phyloP scores from a whole-genome alignment of 2,797 vertebrate species.

The Notolepis coatsorum region DNA sequence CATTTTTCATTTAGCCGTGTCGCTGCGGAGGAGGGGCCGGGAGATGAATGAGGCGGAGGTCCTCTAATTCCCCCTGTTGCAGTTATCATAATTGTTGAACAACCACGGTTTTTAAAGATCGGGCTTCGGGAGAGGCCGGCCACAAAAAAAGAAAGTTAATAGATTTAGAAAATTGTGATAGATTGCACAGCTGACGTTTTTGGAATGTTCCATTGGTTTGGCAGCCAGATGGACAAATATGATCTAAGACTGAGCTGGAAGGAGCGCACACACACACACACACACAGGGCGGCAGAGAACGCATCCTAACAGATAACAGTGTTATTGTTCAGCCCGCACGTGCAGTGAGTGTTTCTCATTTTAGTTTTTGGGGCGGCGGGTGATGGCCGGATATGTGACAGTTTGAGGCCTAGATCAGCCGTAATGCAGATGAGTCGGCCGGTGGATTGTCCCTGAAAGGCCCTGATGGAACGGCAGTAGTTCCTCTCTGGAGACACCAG shows the following conservation, averaged over 20 bases:
- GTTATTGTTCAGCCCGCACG: constrained; percentile 50
- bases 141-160: constrained; percentile 83
- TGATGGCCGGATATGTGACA: constrained; percentile 53
- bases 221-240: constrained; percentile 80
- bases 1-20: constrained; percentile 89
- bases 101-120: constrained; percentile 81
- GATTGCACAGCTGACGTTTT: constrained; percentile 75
- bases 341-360: constrained; percentile 19
- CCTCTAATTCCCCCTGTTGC: constrained; percentile 83
- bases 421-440: constrained; percentile 35
- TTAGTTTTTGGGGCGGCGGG: constrained; percentile 28
- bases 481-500: constrained; percentile 82
- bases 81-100: constrained; percentile 87
- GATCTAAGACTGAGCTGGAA: constrained; percentile 59
- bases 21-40: constrained; percentile 75
- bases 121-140: constrained; percentile 71
- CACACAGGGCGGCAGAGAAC: constrained; percentile 39
- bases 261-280: constrained; percentile 16
- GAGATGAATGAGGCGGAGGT: constrained; percentile 85
- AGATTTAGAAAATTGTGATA: constrained; percentile 85
- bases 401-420: constrained; percentile 54
- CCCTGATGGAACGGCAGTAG: constrained; percentile 61
- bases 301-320: constrained; percentile 65
- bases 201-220: constrained; percentile 67
- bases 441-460: constrained; percentile 43